A percentile compares a stretch with the other conserved stretches of the same genome.
phyloP scores from a whole-genome alignment of 2,888 invertebrate genomes.

The Pterobdella sp. region DNA sequence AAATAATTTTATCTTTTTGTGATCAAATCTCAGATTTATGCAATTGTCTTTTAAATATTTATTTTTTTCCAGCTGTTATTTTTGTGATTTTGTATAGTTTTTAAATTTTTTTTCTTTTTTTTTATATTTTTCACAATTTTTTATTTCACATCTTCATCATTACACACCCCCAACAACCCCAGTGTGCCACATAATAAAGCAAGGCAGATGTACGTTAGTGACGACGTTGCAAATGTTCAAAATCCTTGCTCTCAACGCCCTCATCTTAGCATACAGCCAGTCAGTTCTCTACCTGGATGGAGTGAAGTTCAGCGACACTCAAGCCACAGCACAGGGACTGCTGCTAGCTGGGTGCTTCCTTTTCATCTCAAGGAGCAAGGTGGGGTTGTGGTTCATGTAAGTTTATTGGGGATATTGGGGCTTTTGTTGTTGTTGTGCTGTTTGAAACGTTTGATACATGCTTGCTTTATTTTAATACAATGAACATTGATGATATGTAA shows the following conservation, averaged over 20 bases:
- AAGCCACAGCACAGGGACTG: conserved; percentile 92
- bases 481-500: too few relatives aligned
- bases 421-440: neutral
- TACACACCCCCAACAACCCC: neutral
- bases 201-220: conserved; percentile 95
- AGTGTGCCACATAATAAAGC: conserved; percentile 89
- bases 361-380: conserved; percentile 94
- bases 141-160: too few relatives aligned
- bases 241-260: conserved; percentile 91
- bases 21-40: too few relatives aligned
- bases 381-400: too few relatives aligned
- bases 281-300: conserved; percentile 95
- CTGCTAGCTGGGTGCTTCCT: conserved; percentile 91
- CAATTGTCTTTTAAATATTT: too few relatives aligned
- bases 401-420: neutral
- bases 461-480: conserved; percentile 7
- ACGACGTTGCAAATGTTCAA: conserved; percentile 99
- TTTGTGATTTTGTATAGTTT: too few relatives aligned
- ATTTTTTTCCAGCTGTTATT: too few relatives aligned
- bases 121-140: too few relatives aligned
- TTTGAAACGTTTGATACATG: neutral
- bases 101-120: too few relatives aligned
- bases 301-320: conserved; percentile 91
- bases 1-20: too few relatives aligned
- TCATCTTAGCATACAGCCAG: conserved; percentile 94